Evolutionary conservation across 2,888 invertebrate genomes (phyloP), one percentile per base, ranked within the genome.

Genomic region (Myopa tessellatipennis): DNA sequence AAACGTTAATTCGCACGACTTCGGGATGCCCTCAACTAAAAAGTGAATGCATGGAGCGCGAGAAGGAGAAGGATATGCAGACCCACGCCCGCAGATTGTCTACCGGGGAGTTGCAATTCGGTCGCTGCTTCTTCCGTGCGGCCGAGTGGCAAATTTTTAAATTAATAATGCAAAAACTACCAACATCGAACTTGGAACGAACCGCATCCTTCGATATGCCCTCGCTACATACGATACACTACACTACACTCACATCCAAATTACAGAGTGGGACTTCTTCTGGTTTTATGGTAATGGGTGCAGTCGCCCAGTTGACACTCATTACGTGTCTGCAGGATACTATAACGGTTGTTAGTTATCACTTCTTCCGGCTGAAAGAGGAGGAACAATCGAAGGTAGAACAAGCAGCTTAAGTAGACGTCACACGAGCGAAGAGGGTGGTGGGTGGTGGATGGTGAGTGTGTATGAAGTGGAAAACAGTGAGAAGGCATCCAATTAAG

Each of bases 311-410:
- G 65, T 61, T 76, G 76, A 68, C 76, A 78, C 70, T 78, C 79
- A 79, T 78, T 78, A 79, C 74, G 74, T 65, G 76, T 78, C 77
- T 77, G 67, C 73, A 72, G 79, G 61, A 77, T 78, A 74, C 78
- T 78, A 77, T 74, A 71, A 76, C 67, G 78, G 78, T 79, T 79
- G 78, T 74, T 74, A 79, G 74, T 74, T 79, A 78, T 79, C 79
- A 78, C 77, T 77, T 63, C 70, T 50, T 69, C 60, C 69, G 69
- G 76, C 61, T 40, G 36, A 63, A 65, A 63, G 45, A 63, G 26
- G 14, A 8, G 36, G 36, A 67, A 12, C 34, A 69, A 69, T 18
- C n/a, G 45, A 68, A 40, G 38, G 26, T 26, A 34, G 50, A 18
- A 74, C 7, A 45, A 45, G 26, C 36, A 34, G 50, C 34, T 52